Evolutionary conservation across 2,888 invertebrate species (phyloP).

Genomic region (Leptinotarsa peninsularis): DNA sequence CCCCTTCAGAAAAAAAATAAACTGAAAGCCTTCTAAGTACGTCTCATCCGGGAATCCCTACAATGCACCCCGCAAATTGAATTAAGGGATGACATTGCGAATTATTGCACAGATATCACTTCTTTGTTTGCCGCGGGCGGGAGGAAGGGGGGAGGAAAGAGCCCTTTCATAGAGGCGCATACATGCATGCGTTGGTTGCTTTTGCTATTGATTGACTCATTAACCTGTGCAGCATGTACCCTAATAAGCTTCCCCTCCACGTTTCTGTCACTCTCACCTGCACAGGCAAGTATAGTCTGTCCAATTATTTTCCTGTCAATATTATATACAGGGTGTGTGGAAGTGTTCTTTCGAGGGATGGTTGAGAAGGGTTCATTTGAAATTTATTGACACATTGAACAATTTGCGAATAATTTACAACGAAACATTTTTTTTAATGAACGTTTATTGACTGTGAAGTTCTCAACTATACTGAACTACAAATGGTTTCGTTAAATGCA

Average conservation of each 20-base stretch:
- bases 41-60: background rate
- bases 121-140: constrained; percentile 1
- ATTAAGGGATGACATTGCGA: constrained; percentile 18
- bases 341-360: background rate
- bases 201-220: constrained; percentile 57
- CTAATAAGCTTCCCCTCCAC: constrained; percentile 51
- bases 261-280: constrained; percentile 42
- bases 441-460: too few species aligned
- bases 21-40: background rate
- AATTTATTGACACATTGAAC: too few species aligned
- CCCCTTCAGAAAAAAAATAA: background rate
- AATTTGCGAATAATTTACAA: too few species aligned
- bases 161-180: constrained; percentile 48
- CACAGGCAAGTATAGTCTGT: constrained; percentile 37
- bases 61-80: constrained; percentile 10
- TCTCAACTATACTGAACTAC: too few species aligned
- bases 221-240: constrained; percentile 54
- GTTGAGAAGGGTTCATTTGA: background rate
- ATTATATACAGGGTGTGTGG: constrained; percentile 9
- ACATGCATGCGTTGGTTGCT: constrained; percentile 56
- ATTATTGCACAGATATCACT: background rate
- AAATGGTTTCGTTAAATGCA: too few species aligned
- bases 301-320: constrained; percentile 31
- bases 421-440: too few species aligned
- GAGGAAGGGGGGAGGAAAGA: constrained; percentile 34